Evolutionary conservation across 1,140 invertebrate genomes (phyloP).

Genomic region (Bradynema listronoti): DNA sequence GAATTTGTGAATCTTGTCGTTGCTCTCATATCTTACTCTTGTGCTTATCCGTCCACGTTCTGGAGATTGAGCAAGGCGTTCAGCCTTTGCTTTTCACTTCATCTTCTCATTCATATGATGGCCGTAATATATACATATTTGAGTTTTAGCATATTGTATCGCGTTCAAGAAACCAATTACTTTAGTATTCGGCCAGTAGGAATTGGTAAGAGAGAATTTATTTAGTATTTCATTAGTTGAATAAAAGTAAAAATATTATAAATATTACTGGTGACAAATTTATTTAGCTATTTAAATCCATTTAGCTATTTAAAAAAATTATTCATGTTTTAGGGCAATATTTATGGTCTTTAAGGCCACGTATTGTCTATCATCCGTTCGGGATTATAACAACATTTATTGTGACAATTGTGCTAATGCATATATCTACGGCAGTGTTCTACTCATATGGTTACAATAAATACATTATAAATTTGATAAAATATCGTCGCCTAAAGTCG

Average conservation of each 20-base stretch:
- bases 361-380: slow-evolving; percentile 39
- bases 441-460: slow-evolving; percentile 56
- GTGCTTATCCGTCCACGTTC: slow-evolving; percentile 50
- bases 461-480: slow-evolving; percentile 26
- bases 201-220: slow-evolving; percentile 35
- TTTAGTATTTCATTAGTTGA: no score
- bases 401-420: slow-evolving; percentile 40
- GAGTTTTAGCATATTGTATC: slow-evolving; percentile 49
- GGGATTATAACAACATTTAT: slow-evolving; percentile 34
- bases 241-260: neutral
- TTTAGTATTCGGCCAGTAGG: slow-evolving; percentile 50
- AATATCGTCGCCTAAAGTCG: neutral
- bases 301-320: neutral
- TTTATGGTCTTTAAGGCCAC: slow-evolving; percentile 17
- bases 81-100: slow-evolving; percentile 44
- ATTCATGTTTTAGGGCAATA: slow-evolving; percentile 34
- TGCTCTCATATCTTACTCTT: slow-evolving; percentile 43
- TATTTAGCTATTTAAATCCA: no score
- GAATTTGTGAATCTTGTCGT: slow-evolving; percentile 54
- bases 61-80: slow-evolving; percentile 54
- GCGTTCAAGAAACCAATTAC: slow-evolving; percentile 56
- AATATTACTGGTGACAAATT: neutral
- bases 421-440: slow-evolving; percentile 46
- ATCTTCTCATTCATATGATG: slow-evolving; percentile 41
- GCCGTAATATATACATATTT: slow-evolving; percentile 46